A percentile compares a stretch with the other conserved stretches of the same genome.
Conservation (phyloP, 2,113 vertebrate genomes). For the Sigmodon hispidus region DNA sequence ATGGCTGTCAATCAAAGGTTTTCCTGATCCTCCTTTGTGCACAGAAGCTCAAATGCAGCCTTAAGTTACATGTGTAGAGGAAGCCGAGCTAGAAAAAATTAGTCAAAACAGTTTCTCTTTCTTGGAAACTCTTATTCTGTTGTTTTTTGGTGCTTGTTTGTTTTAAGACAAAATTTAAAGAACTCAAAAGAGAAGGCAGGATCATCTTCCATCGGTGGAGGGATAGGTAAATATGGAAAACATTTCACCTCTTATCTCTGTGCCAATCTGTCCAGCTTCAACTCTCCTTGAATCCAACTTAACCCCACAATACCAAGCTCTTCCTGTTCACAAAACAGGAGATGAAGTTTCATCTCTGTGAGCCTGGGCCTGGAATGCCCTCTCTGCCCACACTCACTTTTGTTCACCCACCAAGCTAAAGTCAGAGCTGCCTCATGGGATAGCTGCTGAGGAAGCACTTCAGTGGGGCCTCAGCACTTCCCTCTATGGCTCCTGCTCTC, state of each 20-base stretch:
- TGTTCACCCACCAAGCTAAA: neutral
- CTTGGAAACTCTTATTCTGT: neutral
- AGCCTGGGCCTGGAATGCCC: neutral
- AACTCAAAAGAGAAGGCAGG: neutral
- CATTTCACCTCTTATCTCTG: neutral
- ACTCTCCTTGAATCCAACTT: neutral
- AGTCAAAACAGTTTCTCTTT: neutral
- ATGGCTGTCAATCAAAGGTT: neutral
- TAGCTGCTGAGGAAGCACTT: neutral
- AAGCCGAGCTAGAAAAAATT: neutral
- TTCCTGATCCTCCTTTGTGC: neutral
- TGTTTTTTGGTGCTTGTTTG: neutral
- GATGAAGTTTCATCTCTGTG: neutral
- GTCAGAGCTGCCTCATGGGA: neutral
- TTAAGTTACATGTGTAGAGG: neutral
- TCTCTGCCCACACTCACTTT: neutral
- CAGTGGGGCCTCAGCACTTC: neutral
- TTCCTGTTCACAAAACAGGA: neutral
- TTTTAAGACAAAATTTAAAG: slow-evolving; percentile 35
- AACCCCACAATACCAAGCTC: neutral
- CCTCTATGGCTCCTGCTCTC: neutral
- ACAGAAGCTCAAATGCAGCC: neutral
- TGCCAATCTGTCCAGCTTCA: slow-evolving; percentile 5
- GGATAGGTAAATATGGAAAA: neutral
- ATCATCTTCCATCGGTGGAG: neutral